Conservation (phyloP, 1,140 invertebrate genomes). For the Sycobia sp. region DNA sequence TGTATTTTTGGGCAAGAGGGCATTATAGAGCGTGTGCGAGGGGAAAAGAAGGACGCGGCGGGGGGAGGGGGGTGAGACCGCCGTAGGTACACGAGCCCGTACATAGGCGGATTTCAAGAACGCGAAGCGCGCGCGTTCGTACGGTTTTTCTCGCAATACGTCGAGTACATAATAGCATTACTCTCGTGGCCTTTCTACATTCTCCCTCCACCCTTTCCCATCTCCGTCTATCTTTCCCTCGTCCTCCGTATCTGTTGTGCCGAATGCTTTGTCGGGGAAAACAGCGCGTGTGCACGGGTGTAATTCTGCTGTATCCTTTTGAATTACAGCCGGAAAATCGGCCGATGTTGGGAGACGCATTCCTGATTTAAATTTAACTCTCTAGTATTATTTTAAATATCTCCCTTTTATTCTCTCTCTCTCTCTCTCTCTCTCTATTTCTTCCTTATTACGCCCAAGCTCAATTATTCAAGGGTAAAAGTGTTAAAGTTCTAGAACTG, state of each 20-base stretch:
- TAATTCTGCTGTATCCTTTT: background rate
- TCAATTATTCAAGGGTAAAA: too few species aligned
- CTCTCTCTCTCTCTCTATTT: too few species aligned
- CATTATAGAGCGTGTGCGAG: too few species aligned
- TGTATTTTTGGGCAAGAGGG: too few species aligned
- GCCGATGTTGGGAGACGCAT: background rate
- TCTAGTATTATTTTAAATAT: too few species aligned
- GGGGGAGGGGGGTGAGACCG: background rate
- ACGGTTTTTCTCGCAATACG: too few species aligned
- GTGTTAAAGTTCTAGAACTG: too few species aligned
- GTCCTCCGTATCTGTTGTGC: background rate
- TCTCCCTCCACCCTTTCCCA: background rate
- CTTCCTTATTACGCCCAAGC: too few species aligned
- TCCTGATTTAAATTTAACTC: background rate
- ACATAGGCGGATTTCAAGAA: too few species aligned
- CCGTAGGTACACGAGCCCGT: background rate
- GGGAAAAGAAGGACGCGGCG: background rate
- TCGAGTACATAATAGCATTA: too few species aligned
- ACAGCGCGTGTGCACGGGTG: background rate
- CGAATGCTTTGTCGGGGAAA: background rate
- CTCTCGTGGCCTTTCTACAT: background rate
- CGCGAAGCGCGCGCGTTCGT: too few species aligned
- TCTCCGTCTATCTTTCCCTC: background rate
- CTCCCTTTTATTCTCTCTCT: too few species aligned
- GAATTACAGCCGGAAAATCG: slow-evolving; percentile 1